These are phyloP conservation scores for Abramis brama DNA, from an alignment of 2,113 vertebrate genomes.

Conservation along the genomic window DNA sequence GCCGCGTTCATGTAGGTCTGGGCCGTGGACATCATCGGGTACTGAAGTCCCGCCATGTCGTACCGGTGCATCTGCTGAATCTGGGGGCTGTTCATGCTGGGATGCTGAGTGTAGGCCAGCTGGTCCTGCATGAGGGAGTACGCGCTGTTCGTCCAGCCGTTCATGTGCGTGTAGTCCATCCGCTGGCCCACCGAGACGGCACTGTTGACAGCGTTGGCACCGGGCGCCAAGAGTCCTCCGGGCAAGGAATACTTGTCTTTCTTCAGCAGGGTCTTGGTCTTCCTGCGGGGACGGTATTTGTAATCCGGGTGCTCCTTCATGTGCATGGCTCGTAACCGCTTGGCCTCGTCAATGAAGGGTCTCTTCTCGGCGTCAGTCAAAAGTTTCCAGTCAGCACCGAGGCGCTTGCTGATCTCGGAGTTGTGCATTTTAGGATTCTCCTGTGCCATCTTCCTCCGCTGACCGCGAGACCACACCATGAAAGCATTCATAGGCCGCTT, in stretches of 20 bases:
- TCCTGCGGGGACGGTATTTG: constrained; percentile 97
- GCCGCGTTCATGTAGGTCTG: constrained; percentile 95
- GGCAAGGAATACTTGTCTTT: constrained; percentile 98
- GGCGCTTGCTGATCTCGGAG: constrained; percentile 97
- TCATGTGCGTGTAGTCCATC: constrained; percentile 75
- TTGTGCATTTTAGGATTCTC: constrained; percentile 99
- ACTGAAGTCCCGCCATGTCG: constrained; percentile 95
- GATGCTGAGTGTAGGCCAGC: constrained; percentile 92
- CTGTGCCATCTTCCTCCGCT: constrained; percentile 96
- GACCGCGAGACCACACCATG: constrained; percentile 98
- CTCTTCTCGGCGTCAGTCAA: constrained; percentile 95
- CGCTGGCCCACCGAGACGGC: constrained; percentile 91
- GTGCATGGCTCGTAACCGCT: constrained; percentile 94
- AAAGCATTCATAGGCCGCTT: constrained; percentile 99
- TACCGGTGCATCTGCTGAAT: constrained; percentile 98
- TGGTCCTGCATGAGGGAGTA: constrained; percentile 98
- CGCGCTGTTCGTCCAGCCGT: constrained; percentile 96
- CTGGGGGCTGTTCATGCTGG: constrained; percentile 90
- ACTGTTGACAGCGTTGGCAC: constrained; percentile 81
- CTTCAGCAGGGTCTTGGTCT: constrained; percentile 98
- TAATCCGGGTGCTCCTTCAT: constrained; percentile 99
- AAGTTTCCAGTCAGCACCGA: constrained; percentile 98
- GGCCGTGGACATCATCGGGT: constrained; percentile 95
- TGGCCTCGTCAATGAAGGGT: constrained; percentile 98
- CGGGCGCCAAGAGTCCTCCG: constrained; percentile 86